phyloP scores from a whole-genome alignment of 2,113 vertebrate species.

The Nesogale talazaci region DNA sequence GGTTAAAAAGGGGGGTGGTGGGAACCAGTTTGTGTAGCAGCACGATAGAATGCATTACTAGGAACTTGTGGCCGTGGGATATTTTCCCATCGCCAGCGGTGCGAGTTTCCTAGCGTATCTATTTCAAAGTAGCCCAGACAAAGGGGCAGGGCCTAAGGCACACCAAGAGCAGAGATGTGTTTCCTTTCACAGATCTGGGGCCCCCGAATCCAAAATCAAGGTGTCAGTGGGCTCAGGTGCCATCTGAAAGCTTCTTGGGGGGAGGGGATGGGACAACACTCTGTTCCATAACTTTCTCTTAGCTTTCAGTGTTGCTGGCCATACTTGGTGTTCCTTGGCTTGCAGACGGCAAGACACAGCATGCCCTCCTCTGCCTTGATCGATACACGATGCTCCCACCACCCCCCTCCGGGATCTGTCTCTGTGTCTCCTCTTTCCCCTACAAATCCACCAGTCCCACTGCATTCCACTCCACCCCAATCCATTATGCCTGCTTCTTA shows the following conservation, averaged over 20 bases:
- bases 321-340: background rate
- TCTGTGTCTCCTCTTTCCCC: background rate
- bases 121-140: background rate
- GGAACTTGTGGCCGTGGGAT: background rate
- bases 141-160: background rate
- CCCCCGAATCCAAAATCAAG: background rate
- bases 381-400: too few species aligned
- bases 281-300: background rate
- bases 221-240: background rate
- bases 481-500: background rate
- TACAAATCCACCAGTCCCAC: background rate
- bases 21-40: background rate
- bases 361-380: too few species aligned
- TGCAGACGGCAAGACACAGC: background rate
- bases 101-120: background rate
- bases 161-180: background rate
- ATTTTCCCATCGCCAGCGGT: background rate
- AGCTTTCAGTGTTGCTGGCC: background rate
- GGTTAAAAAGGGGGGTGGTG: background rate
- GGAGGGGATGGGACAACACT: background rate
- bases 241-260: background rate
- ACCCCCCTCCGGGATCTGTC: background rate
- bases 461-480: background rate
- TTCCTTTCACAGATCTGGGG: background rate
- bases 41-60: background rate